Evolutionary conservation across 2,113 vertebrate species (phyloP).

Genomic region (Psilopsiagon aymara): DNA sequence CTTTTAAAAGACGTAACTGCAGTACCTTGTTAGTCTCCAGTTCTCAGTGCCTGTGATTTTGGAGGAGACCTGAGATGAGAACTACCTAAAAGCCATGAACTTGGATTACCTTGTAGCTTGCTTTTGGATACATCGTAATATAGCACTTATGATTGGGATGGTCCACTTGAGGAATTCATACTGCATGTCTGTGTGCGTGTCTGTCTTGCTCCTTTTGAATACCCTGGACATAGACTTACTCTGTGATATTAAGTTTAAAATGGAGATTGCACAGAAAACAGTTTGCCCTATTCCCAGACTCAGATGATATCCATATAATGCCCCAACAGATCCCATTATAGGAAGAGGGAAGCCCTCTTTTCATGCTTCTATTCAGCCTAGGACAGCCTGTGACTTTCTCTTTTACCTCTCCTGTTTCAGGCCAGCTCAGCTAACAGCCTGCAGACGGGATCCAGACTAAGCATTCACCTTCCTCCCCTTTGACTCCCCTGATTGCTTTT

Average conservation of each 20-base stretch:
- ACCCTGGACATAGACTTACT: not conserved
- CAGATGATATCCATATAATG: fast-evolving
- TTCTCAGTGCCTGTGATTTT: not conserved
- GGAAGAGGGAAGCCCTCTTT: not conserved
- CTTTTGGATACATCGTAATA: not conserved
- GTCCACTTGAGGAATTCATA: not conserved
- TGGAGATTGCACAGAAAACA: not conserved
- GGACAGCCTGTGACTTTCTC: not conserved
- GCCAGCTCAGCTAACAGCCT: not conserved
- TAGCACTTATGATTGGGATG: not conserved
- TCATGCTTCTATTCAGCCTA: not conserved
- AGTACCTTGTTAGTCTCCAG: not conserved
- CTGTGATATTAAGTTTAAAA: not conserved
- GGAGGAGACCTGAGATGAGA: not conserved
- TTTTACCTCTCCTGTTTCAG: not conserved
- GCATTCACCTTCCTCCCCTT: not conserved
- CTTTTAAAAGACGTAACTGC: not conserved
- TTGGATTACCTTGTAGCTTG: not conserved
- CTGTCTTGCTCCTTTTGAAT: not conserved
- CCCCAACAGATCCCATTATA: not conserved
- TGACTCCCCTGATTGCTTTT: not conserved
- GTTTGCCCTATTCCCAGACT: not conserved
- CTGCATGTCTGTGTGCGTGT: not conserved
- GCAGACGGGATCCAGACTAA: not conserved
- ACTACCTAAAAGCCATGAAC: not conserved